phyloP scores from a whole-genome alignment of 2,888 invertebrate genomes.

The Resseliella maxima region DNA sequence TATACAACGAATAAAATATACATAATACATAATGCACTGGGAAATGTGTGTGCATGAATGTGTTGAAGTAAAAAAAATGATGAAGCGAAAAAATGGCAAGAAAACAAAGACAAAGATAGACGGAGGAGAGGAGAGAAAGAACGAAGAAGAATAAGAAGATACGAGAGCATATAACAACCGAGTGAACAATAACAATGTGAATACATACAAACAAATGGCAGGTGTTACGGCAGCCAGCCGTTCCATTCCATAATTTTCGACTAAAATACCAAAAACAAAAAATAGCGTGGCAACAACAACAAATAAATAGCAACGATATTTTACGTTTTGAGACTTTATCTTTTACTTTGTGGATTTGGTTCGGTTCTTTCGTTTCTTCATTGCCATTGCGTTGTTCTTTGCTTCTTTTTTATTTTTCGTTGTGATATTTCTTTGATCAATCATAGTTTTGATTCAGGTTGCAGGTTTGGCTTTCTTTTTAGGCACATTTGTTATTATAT shows the following conservation, averaged over 20 bases:
- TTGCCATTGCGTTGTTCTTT: too few relatives aligned
- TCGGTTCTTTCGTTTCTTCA: background rate
- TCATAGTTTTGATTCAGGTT: background rate
- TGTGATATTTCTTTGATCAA: background rate
- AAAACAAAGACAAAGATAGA: background rate
- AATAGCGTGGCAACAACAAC: background rate
- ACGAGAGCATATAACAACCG: background rate
- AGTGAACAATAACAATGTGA: background rate
- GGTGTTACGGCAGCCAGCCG: slow-evolving; percentile 32
- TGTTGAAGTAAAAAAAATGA: background rate
- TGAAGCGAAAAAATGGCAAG: background rate
- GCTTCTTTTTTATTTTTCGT: background rate
- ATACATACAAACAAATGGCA: slow-evolving; percentile 48
- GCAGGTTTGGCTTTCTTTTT: background rate
- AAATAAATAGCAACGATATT: too few relatives aligned
- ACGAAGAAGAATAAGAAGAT: background rate
- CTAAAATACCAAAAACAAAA: background rate
- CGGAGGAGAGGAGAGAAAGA: background rate
- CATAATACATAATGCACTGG: background rate
- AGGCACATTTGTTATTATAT: background rate
- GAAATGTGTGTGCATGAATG: background rate
- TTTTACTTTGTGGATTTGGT: background rate
- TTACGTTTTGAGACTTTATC: background rate
- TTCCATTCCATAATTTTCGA: slow-evolving; percentile 40
- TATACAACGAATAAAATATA: background rate